These are phyloP conservation scores for Orientallactaga bullata DNA, from an alignment of 2,113 vertebrate species.

Conservation along the genomic window DNA sequence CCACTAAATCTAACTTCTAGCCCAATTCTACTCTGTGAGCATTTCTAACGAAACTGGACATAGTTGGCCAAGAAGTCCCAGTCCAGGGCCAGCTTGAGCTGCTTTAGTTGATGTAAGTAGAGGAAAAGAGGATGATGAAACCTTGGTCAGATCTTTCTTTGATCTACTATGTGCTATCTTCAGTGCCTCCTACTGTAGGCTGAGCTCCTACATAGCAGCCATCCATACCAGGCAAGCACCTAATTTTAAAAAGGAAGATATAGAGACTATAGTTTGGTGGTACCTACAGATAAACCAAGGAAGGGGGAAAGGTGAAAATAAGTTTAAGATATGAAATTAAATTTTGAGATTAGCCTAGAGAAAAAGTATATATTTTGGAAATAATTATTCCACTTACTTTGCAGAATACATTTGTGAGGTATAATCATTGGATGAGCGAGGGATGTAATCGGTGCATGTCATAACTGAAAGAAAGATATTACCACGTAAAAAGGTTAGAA, in stretches of 20 bases:
- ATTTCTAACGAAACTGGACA: conserved; percentile 50
- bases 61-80: not conserved
- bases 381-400: conserved; percentile 88
- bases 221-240: conserved; percentile 7
- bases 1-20: conserved; percentile 29
- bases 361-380: conserved; percentile 67
- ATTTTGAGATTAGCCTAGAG: conserved; percentile 56
- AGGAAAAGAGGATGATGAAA: conserved; percentile 49
- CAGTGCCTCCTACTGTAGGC: conserved; percentile 19
- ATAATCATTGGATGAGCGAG: conserved; percentile 91
- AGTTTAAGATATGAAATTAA: conserved; percentile 61
- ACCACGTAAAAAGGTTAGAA: conserved; percentile 72
- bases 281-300: conserved; percentile 53
- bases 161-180: conserved; percentile 43
- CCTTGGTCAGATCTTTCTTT: not conserved
- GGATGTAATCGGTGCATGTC: conserved; percentile 90
- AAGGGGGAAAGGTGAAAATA: conserved; percentile 52
- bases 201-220: not conserved
- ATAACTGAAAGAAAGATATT: conserved; percentile 88
- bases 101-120: not conserved
- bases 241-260: conserved; percentile 54
- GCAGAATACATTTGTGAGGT: conserved; percentile 91
- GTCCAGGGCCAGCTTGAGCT: not conserved
- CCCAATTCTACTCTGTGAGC: not conserved
- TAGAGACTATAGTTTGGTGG: conserved; percentile 3